Evolutionary conservation across 1,140 invertebrate genomes (phyloP), one percentile per base, ranked within the genome.

Genomic region (Plodia interpunctella): DNA sequence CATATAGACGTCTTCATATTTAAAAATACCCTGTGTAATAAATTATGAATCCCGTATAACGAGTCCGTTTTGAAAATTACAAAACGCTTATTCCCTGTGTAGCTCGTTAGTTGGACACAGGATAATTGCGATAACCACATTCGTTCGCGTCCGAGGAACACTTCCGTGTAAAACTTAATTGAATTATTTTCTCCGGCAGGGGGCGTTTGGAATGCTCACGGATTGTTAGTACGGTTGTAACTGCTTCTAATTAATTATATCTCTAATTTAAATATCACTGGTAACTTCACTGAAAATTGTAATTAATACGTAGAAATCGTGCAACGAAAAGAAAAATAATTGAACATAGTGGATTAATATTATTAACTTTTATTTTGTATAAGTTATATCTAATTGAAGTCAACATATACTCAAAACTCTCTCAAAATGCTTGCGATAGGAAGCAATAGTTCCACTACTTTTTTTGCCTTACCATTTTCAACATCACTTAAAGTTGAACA

Each of bases 51-150:
- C 32, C n/a, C n/a, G n/a, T n/a, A n/a, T n/a, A n/a, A n/a, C n/a
- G n/a, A n/a, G 28, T 66, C 28, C 54, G 49, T 50, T 59, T 59
- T 60, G 35, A 58, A 52, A 59, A 65, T 69, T 69, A 61, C 50
- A 65, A 65, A 61, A 50, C 58, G 62, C 38, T n/a, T 59, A 61
- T 52, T 63, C 60, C 61, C 51, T 32, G 53, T 57, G 62, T 57
- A 72, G 63, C 77, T 80, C 74, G 74, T 83, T 84, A 80, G 81
- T 80, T 66, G 74, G 72, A 74, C 70, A 76, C 62, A 62, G 66
- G 70, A 79, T 85, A 85, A 86, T 83, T 88, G 80, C 78, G 73
- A 84, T 81, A 82, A 82, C 76, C 74, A 67, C 74, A 74, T 84
- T 83, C 73, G 72, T 74, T 61, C 72, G 64, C 65, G 70, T 81